Evolutionary conservation across 2,113 vertebrate species (phyloP).

Genomic region (Stomatorhinus ivindoensis): DNA sequence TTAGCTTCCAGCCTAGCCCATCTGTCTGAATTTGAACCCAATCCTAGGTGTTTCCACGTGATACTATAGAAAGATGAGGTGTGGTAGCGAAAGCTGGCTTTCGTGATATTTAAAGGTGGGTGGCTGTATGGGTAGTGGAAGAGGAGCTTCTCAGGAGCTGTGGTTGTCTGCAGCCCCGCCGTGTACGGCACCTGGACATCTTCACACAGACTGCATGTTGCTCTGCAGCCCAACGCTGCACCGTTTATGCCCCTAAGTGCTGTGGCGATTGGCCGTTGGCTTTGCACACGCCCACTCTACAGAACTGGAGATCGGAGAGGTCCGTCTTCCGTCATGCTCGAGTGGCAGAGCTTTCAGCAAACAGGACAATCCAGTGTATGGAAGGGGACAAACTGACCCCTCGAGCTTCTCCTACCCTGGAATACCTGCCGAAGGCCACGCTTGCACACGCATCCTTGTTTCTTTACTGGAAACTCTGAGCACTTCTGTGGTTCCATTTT

Average conservation of each 20-base stretch:
- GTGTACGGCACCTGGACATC: not conserved
- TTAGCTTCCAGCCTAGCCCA: not conserved
- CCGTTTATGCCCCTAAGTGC: not conserved
- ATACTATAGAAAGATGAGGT: not conserved
- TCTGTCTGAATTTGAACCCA: not conserved
- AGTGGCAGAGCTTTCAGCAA: not conserved
- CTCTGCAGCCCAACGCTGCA: not conserved
- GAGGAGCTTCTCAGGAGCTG: not conserved
- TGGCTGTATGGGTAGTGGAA: not conserved
- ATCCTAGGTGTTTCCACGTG: not conserved
- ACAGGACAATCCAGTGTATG: not conserved
- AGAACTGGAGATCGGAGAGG: not conserved
- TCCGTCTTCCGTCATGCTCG: not conserved
- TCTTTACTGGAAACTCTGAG: not conserved
- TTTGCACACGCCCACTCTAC: not conserved
- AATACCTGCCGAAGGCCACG: not conserved
- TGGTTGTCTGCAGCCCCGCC: not conserved
- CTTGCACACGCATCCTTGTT: not conserved
- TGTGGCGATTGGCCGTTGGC: constrained; percentile 1
- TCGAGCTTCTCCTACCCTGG: not conserved
- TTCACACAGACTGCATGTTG: not conserved
- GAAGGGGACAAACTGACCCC: not conserved
- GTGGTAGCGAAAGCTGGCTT: not conserved
- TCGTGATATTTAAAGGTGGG: not conserved
- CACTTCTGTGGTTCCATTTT: not conserved